Percentiles rank a stretch among this genome's conserved stretches.
These are phyloP conservation scores for Bufo gargarizans DNA, from an alignment of 2,113 vertebrate genomes.

Conservation along the genomic window DNA sequence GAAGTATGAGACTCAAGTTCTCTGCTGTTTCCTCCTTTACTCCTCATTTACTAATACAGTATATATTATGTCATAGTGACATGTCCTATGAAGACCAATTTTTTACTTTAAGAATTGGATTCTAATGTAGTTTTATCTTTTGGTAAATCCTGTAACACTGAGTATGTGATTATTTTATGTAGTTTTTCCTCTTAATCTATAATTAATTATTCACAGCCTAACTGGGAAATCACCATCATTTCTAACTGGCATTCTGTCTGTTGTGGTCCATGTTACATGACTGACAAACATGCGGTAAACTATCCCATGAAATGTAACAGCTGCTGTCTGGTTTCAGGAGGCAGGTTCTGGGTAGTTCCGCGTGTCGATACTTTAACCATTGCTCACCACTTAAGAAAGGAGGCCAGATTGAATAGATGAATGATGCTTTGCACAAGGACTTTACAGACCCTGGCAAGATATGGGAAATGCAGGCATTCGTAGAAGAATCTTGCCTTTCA, in stretches of 20 bases:
- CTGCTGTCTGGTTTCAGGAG: constrained; percentile 4
- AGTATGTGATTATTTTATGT: neutral
- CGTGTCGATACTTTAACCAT: constrained; percentile 67
- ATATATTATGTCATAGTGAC: no score
- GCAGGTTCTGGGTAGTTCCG: constrained; percentile 50
- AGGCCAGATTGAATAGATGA: constrained; percentile 72
- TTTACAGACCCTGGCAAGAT: constrained; percentile 71
- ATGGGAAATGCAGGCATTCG: neutral
- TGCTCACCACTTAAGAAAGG: constrained; percentile 69
- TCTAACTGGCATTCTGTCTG: neutral
- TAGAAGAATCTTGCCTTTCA: neutral
- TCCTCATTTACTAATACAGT: no score
- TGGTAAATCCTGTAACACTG: neutral
- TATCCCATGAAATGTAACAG: constrained; percentile 31
- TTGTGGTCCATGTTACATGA: neutral
- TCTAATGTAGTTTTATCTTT: neutral
- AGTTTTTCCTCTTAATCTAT: neutral
- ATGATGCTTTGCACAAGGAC: constrained; percentile 72
- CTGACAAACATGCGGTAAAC: constrained; percentile 1
- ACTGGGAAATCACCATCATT: neutral
- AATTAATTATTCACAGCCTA: neutral
- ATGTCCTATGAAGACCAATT: no score
- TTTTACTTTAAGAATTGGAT: no score
- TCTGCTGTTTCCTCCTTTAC: no score
- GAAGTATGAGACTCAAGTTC: no score